Conservation (phyloP, 2,113 vertebrate species). For the Aspiorhynchus laticeps region DNA sequence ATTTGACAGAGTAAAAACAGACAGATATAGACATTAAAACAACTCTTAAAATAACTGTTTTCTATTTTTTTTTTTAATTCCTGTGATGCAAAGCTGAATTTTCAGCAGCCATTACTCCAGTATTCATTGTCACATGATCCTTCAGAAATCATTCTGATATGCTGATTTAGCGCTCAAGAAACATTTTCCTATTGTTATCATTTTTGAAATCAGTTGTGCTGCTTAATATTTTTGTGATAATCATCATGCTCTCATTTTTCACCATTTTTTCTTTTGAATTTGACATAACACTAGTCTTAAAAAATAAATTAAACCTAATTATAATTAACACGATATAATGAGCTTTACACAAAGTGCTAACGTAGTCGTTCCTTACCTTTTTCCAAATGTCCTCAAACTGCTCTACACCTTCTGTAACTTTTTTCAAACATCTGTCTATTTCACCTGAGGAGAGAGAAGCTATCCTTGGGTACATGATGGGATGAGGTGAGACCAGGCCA, state of each 20-base stretch:
- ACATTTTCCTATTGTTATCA: not conserved
- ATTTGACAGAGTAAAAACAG: too few relatives aligned
- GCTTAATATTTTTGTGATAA: not conserved
- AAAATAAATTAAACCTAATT: not conserved
- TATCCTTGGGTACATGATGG: not conserved
- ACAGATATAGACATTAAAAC: too few relatives aligned
- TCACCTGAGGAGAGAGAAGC: slow-evolving; percentile 70
- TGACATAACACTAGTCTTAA: not conserved
- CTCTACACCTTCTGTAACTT: slow-evolving; percentile 83
- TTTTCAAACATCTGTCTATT: slow-evolving; percentile 87
- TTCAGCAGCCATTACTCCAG: not conserved
- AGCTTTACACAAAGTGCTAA: too few relatives aligned
- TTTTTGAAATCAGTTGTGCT: not conserved
- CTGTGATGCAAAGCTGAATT: not conserved
- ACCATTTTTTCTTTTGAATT: not conserved
- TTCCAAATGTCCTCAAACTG: slow-evolving; percentile 88
- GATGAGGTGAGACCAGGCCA: not conserved
- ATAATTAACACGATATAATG: not conserved
- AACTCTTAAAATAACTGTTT: too few relatives aligned
- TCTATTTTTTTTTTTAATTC: not conserved
- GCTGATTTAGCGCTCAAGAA: not conserved
- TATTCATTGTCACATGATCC: not conserved
- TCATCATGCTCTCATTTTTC: too few relatives aligned
- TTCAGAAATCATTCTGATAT: not conserved
- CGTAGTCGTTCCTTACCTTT: slow-evolving; percentile 70